Conservation (phyloP, 2,113 vertebrate species). For the Syngnathus scovelli region DNA sequence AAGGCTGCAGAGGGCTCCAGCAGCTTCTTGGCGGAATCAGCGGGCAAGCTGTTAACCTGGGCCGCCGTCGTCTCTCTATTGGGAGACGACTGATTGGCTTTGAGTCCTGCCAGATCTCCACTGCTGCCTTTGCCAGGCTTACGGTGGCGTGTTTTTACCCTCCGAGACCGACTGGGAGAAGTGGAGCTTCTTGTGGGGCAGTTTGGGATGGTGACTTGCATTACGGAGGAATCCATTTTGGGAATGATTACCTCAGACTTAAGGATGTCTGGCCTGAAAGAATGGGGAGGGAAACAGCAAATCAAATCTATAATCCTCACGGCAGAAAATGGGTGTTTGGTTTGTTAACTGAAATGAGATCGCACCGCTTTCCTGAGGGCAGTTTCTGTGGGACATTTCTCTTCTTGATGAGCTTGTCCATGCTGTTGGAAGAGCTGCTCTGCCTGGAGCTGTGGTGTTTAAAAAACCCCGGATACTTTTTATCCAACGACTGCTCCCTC, state of each 20-base stretch:
- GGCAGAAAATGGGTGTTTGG: conserved; percentile 14
- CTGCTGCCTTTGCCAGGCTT: conserved; percentile 85
- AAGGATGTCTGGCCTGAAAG: conserved; percentile 84
- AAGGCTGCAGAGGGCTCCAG: conserved; percentile 75
- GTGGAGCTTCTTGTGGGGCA: conserved; percentile 82
- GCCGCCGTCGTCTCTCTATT: conserved; percentile 37
- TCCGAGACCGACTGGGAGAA: conserved; percentile 82
- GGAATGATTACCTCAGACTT: conserved; percentile 90
- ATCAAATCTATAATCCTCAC: conserved; percentile 1
- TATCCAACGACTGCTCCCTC: conserved; percentile 90
- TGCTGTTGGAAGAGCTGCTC: conserved; percentile 81
- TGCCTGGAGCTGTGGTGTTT: conserved; percentile 82
- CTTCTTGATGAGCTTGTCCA: conserved; percentile 97
- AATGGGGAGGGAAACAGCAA: conserved; percentile 20
- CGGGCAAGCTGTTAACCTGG: conserved; percentile 37
- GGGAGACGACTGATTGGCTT: conserved; percentile 68
- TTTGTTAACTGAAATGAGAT: conserved; percentile 19
- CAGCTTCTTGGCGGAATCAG: conserved; percentile 63
- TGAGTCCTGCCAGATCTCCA: conserved; percentile 80
- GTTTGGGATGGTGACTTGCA: conserved; percentile 83
- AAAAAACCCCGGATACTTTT: conserved; percentile 87
- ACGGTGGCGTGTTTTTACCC: conserved; percentile 84
- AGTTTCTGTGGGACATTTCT: conserved; percentile 92
- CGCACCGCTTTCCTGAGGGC: conserved; percentile 84
- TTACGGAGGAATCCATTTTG: conserved; percentile 85